phyloP scores from a whole-genome alignment of 2,888 invertebrate genomes.

The Lutraria lutraria region DNA sequence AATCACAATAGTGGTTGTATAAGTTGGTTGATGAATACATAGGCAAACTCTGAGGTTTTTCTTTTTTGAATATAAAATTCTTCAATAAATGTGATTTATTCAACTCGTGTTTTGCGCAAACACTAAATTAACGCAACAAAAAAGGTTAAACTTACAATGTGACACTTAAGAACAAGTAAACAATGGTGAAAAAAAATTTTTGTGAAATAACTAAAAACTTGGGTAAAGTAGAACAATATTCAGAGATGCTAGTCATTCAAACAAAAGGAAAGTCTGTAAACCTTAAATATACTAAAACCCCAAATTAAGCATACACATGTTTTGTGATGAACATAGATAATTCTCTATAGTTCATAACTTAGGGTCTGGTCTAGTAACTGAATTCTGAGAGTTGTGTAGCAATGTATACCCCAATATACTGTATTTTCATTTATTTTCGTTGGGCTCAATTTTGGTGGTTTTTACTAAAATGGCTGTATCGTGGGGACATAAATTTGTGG shows the following conservation, averaged over 20 bases:
- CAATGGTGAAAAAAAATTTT: neutral
- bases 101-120: too few species aligned
- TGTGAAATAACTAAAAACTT: neutral
- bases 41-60: neutral
- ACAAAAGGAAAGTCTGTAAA: neutral
- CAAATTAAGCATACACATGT: neutral
- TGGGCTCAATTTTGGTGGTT: too few species aligned
- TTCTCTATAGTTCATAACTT: too few species aligned
- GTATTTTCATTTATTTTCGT: too few species aligned
- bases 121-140: too few species aligned
- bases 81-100: neutral
- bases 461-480: too few species aligned
- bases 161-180: neutral
- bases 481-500: too few species aligned
- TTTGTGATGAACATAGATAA: too few species aligned
- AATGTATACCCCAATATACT: too few species aligned
- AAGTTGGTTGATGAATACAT: neutral
- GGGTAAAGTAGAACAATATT: neutral
- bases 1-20: too few species aligned
- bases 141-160: neutral
- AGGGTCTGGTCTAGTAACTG: too few species aligned
- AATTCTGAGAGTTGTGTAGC: too few species aligned
- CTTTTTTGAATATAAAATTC: neutral
- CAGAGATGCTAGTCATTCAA: constrained; percentile 24
- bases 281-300: neutral